Base-by-base conservation (phyloP, 1,140 invertebrate species). In the Orius insidiosus region DNA sequence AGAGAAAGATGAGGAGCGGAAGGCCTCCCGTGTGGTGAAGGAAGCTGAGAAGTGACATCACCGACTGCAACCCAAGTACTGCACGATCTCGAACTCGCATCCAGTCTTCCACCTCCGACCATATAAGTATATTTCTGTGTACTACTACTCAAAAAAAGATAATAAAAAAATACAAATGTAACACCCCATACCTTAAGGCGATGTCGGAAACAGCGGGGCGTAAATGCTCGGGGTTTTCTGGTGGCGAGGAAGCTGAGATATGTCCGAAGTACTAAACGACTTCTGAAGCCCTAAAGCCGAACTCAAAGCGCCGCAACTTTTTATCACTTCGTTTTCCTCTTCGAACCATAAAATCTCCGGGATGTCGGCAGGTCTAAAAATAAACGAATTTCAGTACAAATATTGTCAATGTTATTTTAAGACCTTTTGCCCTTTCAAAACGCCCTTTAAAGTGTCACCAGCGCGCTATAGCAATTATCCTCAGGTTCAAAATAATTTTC, bases 11-110 rank as follows among this genome's bases (percentile, higher is more conserved):
- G 46, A 1, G 53, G 55, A 31, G 62, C 62, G 44, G 66, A 61
- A 33, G 61, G 57, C 53, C 76, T 70, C 14, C 74, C 74, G 51
- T 81, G 77, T 0, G 78, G 78, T 32, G 78, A 80, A 2, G 78
- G 79, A 45, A 81, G 58, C 55, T 81, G 78, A 11, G 75, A 75
- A 1, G 71, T 69, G 2, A 78, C 63, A 52, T 81, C 78, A 1
- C 78, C 78, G 0, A 83, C 79, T 2, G 82, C 83, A 0, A 86
- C 84, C 82, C 84, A 87, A 0, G 82, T 87, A 44, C 81, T 85
- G 59, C 82, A 86, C 0, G 82, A 85, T 1, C 84, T 69, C 0
- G 82, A 85, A 66, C 50, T 74, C 67, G 49, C 49, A 7, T 51
- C 49, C 9, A 51, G 35, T 15, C 49, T 24, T n/a, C 44, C 44